These are phyloP conservation scores for Otus scops DNA, from an alignment of 2,797 vertebrate genomes.

Conservation along the genomic window DNA sequence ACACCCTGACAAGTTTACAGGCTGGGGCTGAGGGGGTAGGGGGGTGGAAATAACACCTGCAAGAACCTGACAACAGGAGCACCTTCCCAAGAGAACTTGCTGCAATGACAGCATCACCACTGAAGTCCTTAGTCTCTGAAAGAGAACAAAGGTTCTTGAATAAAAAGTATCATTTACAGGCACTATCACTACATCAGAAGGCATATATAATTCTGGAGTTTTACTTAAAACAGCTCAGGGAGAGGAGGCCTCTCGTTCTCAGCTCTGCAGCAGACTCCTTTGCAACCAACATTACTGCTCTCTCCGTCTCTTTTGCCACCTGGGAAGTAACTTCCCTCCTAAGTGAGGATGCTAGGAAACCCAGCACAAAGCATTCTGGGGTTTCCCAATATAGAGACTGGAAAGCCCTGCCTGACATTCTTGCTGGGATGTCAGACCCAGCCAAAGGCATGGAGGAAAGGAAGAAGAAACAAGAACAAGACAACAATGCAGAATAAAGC, in stretches of 20 bases:
- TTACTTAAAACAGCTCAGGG: background rate
- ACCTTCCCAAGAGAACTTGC: background rate
- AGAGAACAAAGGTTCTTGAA: background rate
- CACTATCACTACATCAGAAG: background rate
- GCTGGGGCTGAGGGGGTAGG: no score
- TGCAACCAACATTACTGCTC: background rate
- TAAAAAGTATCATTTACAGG: background rate
- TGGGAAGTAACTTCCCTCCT: background rate
- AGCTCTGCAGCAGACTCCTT: background rate
- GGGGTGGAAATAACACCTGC: background rate
- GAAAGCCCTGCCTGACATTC: background rate
- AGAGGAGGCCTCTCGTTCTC: background rate
- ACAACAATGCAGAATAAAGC: background rate
- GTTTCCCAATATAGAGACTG: background rate
- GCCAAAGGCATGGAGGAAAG: background rate
- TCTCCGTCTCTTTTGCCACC: background rate
- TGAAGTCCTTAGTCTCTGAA: background rate
- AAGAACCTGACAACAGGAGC: background rate
- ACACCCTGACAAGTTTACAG: background rate
- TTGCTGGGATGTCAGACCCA: background rate
- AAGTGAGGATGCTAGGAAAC: background rate
- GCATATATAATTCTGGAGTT: background rate
- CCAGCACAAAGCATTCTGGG: background rate
- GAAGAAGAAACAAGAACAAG: background rate
- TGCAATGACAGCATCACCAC: accelerated